Evolutionary conservation across 2,888 invertebrate genomes (phyloP).

Genomic region (Cryptocheilus praepositus): DNA sequence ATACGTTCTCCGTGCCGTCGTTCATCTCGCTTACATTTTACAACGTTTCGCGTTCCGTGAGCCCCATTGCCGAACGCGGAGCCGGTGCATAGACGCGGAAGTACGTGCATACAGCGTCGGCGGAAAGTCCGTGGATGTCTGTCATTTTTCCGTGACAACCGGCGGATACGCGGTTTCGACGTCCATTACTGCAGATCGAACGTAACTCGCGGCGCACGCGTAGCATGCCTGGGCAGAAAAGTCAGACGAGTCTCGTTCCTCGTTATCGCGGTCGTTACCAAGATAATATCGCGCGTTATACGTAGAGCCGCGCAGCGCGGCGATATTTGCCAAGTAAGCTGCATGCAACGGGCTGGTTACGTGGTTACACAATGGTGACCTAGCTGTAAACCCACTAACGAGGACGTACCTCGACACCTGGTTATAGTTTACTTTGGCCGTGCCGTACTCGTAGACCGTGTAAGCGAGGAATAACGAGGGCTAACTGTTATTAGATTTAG

Average conservation of each 20-base stretch:
- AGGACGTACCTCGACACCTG: slow-evolving; percentile 52
- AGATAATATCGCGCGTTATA: slow-evolving; percentile 50
- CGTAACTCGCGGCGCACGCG: slow-evolving; percentile 4
- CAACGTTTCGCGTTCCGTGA: too few species aligned
- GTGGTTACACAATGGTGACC: slow-evolving; percentile 54
- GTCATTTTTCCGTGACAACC: too few species aligned
- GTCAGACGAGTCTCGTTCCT: slow-evolving; percentile 28
- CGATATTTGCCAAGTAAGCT: slow-evolving; percentile 52
- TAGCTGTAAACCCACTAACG: slow-evolving; percentile 54
- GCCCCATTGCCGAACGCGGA: too few species aligned
- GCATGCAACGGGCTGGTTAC: slow-evolving; percentile 47
- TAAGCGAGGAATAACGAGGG: slow-evolving; percentile 51
- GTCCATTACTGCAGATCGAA: slow-evolving; percentile 2
- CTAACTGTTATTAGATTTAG: slow-evolving; percentile 54
- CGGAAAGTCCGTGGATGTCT: too few species aligned
- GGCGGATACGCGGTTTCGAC: background rate
- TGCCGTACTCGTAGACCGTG: slow-evolving; percentile 39
- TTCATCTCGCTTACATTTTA: too few species aligned
- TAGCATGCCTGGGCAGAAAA: slow-evolving; percentile 35
- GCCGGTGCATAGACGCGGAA: too few species aligned
- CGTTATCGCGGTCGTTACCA: slow-evolving; percentile 52
- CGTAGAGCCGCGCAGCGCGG: slow-evolving; percentile 20
- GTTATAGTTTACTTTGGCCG: slow-evolving; percentile 47
- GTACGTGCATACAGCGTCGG: too few species aligned
- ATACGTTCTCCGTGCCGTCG: too few species aligned